Evolutionary conservation across 2,113 vertebrate genomes (phyloP).

Genomic region (Cardinalis cardinalis): DNA sequence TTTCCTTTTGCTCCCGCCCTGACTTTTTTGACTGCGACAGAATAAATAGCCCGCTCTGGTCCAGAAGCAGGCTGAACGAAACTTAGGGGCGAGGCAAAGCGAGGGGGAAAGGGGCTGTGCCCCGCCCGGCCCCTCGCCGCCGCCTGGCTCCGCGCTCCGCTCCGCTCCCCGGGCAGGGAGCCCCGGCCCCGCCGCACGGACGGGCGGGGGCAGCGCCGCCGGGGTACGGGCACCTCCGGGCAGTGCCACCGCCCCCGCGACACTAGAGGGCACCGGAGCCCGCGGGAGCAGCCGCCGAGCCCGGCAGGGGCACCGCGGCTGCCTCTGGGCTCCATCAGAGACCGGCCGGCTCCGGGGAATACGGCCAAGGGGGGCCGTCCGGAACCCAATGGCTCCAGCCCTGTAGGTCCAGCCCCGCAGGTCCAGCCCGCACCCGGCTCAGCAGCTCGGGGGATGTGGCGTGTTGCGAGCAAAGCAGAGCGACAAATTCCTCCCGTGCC

Average conservation of each 20-base stretch:
- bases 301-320: not conserved
- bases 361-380: fast-evolving
- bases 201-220: not conserved
- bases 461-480: not conserved
- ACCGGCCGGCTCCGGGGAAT: fast-evolving
- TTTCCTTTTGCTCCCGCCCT: not conserved
- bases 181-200: not conserved
- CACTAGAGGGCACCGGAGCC: slow-evolving; percentile 60
- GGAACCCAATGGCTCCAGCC: not conserved
- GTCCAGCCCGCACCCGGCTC: not conserved
- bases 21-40: not conserved
- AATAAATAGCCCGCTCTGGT: not conserved
- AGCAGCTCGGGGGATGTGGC: not conserved
- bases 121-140: not conserved
- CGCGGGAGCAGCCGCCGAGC: not conserved
- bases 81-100: not conserved
- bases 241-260: not conserved
- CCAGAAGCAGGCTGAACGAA: not conserved
- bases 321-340: fast-evolving
- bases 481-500: not conserved
- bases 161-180: too few relatives aligned
- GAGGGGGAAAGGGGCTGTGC: not conserved
- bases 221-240: not conserved
- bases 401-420: not conserved
- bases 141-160: not conserved